phyloP scores from a whole-genome alignment of 2,888 invertebrate genomes.

The Omphaloscelis lunosa region DNA sequence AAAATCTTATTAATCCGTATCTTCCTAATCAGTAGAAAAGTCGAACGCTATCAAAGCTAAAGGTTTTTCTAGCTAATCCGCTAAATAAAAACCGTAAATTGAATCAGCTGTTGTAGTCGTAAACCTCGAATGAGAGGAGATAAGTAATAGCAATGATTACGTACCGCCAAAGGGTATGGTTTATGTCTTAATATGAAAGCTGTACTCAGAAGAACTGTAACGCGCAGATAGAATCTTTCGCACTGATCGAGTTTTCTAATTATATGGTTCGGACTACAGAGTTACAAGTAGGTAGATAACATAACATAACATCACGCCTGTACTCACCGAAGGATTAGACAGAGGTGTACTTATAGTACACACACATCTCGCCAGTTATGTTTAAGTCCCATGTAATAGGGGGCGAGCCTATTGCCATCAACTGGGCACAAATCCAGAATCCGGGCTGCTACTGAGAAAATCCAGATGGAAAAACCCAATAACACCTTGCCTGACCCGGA shows the following conservation, averaged over 20 bases:
- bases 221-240: constrained; percentile 17
- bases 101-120: constrained; percentile 47
- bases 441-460: too few relatives aligned
- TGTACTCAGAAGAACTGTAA: constrained; percentile 49
- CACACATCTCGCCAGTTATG: neutral
- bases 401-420: neutral
- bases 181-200: constrained; percentile 55
- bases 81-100: constrained; percentile 50
- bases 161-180: constrained; percentile 51
- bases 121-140: constrained; percentile 33
- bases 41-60: neutral
- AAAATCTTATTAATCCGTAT: neutral
- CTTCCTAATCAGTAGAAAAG: neutral
- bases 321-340: too few relatives aligned
- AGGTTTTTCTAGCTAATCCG: constrained; percentile 10
- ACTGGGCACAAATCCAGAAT: neutral
- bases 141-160: constrained; percentile 33
- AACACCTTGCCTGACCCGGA: too few relatives aligned
- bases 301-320: too few relatives aligned
- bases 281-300: too few relatives aligned
- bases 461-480: too few relatives aligned
- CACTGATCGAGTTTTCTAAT: constrained; percentile 26
- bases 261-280: neutral
- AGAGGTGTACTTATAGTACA: too few relatives aligned
- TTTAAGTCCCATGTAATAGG: too few relatives aligned